A percentile compares a stretch with the other conserved stretches of the same genome.
These are phyloP conservation scores for Drosophila tanythrix DNA, from an alignment of 2,888 invertebrate species.

Conservation along the genomic window DNA sequence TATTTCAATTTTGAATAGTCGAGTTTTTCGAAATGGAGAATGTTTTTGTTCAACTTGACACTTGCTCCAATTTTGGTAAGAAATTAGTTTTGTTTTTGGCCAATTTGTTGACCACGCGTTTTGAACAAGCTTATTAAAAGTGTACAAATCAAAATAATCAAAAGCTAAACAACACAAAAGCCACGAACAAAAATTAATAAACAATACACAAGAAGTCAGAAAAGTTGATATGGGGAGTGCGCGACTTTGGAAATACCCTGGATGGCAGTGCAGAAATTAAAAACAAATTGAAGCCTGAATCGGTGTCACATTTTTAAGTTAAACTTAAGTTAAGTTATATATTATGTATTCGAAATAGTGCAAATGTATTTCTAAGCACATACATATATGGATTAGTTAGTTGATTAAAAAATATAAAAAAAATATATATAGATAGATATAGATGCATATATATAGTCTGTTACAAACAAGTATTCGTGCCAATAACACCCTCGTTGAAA, in stretches of 20 bases:
- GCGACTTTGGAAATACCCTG: slow-evolving; percentile 11
- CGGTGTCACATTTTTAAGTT: background rate
- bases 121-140: slow-evolving; percentile 22
- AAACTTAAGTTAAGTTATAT: background rate
- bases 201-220: slow-evolving; percentile 16
- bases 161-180: slow-evolving; percentile 38
- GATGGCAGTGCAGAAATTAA: background rate
- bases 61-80: slow-evolving; percentile 57
- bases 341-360: background rate
- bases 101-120: slow-evolving; percentile 52
- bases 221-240: too few species aligned
- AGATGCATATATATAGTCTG: background rate
- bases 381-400: too few species aligned
- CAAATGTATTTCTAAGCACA: too few species aligned
- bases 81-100: slow-evolving; percentile 35
- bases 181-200: slow-evolving; percentile 14
- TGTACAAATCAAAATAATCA: slow-evolving; percentile 44
- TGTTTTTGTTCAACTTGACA: slow-evolving; percentile 39
- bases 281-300: background rate
- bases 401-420: too few species aligned
- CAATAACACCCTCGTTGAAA: background rate
- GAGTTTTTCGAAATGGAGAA: slow-evolving; percentile 28
- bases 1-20: background rate
- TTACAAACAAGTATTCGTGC: background rate
- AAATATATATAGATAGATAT: background rate